These are phyloP conservation scores for Vulpes vulpes DNA, from an alignment of 2,113 vertebrate genomes.

Conservation along the genomic window DNA sequence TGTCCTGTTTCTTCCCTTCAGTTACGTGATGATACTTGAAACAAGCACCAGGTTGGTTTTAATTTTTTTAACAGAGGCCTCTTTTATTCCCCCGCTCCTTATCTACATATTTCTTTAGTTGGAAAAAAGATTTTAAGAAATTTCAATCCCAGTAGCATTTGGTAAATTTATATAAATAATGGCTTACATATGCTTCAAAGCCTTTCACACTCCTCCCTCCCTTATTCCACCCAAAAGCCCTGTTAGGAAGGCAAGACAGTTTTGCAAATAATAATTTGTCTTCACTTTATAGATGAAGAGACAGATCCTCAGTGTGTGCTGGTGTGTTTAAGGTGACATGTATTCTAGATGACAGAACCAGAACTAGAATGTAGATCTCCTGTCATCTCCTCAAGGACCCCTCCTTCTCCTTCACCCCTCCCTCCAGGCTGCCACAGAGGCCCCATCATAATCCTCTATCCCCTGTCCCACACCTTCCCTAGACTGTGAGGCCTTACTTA, in stretches of 20 bases:
- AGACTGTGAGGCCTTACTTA: neutral
- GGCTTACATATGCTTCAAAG: neutral
- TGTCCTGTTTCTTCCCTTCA: slow-evolving; percentile 71
- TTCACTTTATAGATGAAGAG: slow-evolving; percentile 4
- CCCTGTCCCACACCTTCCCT: neutral
- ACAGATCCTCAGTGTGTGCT: neutral
- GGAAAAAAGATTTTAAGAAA: slow-evolving; percentile 59
- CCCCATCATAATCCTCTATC: neutral
- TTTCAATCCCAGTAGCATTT: slow-evolving; percentile 19
- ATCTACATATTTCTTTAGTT: slow-evolving; percentile 47
- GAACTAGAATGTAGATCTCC: neutral
- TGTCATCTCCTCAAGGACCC: neutral
- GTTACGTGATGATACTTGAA: slow-evolving; percentile 80
- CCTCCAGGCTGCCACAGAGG: neutral
- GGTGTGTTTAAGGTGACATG: neutral
- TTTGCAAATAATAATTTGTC: slow-evolving; percentile 42
- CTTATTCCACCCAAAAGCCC: neutral
- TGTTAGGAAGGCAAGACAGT: neutral
- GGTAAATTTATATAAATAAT: slow-evolving; percentile 40
- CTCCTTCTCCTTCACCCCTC: neutral
- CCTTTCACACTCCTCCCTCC: neutral
- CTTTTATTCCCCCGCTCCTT: slow-evolving; percentile 27
- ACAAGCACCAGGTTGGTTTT: slow-evolving; percentile 58
- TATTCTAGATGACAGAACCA: neutral
- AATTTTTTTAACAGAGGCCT: slow-evolving; percentile 30